Evolutionary conservation across 2,888 invertebrate genomes (phyloP).

Genomic region (Osmoderma eremita): DNA sequence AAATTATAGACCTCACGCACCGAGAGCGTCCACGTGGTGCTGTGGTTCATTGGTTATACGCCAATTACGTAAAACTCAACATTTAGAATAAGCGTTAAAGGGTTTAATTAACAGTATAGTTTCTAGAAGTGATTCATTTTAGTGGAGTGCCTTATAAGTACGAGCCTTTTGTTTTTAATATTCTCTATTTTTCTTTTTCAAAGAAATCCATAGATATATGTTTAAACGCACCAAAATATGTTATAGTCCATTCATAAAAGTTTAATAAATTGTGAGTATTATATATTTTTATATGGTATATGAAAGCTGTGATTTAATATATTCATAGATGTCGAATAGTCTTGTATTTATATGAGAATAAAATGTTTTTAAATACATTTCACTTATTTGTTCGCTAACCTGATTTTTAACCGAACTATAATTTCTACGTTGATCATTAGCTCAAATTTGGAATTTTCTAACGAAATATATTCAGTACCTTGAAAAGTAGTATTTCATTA

Average conservation of each 20-base stretch:
- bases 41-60: conserved; percentile 79
- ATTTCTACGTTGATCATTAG: no score
- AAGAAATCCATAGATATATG: background rate
- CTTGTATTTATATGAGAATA: conserved; percentile 31
- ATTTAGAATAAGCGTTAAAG: conserved; percentile 37
- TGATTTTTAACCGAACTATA: conserved; percentile 5
- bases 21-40: conserved; percentile 78
- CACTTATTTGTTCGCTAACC: conserved; percentile 25
- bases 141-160: conserved; percentile 40
- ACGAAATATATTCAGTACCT: background rate
- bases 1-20: conserved; percentile 63
- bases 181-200: conserved; percentile 6
- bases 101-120: background rate
- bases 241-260: conserved; percentile 11
- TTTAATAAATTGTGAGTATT: conserved; percentile 18
- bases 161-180: conserved; percentile 25
- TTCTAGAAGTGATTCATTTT: conserved; percentile 32
- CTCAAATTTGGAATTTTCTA: background rate
- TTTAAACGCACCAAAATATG: background rate
- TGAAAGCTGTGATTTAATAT: conserved; percentile 34
- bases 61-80: conserved; percentile 80
- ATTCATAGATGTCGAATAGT: conserved; percentile 20
- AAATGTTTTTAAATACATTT: conserved; percentile 29
- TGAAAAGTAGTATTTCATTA: background rate
- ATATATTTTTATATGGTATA: conserved; percentile 32